phyloP scores from a whole-genome alignment of 2,797 vertebrate species.

The Cirrhinus mrigala region DNA sequence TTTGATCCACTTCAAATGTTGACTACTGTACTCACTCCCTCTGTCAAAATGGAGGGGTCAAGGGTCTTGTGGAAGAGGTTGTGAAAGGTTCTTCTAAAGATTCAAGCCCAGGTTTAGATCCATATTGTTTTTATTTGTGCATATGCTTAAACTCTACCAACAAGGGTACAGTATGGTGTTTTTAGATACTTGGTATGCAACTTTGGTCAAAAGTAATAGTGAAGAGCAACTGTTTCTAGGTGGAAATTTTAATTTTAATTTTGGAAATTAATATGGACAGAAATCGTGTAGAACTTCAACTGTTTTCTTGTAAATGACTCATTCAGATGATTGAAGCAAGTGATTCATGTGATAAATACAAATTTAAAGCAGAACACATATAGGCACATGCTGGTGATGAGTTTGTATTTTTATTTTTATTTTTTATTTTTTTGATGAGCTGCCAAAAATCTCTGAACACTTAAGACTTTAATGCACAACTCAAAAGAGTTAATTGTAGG shows the following conservation, averaged over 20 bases:
- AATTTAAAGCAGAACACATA: background rate
- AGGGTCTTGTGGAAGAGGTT: background rate
- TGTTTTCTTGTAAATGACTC: background rate
- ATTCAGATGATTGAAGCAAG: background rate
- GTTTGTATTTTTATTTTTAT: no score
- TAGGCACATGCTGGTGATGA: background rate
- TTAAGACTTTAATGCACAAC: background rate
- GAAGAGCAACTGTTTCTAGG: background rate
- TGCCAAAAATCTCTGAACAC: background rate
- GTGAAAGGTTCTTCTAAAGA: slow-evolving; percentile 1
- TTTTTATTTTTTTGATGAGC: no score
- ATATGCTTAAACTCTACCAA: background rate
- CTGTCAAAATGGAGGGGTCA: no score
- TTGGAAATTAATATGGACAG: background rate
- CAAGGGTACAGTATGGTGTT: background rate
- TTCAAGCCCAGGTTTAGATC: background rate
- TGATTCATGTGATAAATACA: slow-evolving; percentile 10
- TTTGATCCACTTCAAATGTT: no score
- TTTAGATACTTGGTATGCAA: background rate
- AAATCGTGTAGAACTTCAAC: background rate
- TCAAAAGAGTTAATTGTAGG: background rate
- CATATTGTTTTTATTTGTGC: slow-evolving; percentile 12
- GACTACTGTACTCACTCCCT: no score
- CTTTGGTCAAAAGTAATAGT: background rate
- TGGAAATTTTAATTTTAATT: background rate